Conservation (phyloP, 2,113 vertebrate genomes). For the Erpornis zantholeuca region DNA sequence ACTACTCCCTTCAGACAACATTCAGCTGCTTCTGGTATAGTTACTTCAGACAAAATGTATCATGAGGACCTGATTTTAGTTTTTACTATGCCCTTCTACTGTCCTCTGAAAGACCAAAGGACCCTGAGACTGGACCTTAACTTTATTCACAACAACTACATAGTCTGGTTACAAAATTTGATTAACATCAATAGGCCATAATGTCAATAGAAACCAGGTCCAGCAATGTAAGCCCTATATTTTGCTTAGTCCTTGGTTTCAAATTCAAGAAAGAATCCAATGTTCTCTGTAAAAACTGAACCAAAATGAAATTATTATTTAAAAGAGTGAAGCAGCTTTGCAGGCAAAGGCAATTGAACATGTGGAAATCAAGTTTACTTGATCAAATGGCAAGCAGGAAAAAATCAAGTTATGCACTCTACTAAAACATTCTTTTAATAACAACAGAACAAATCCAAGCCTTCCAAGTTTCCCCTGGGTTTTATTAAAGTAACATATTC, state of each 20-base stretch:
- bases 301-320: slow-evolving; percentile 29
- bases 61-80: neutral
- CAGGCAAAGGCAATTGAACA: neutral
- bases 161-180: neutral
- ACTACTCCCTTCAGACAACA: neutral
- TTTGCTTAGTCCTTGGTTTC: neutral
- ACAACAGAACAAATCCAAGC: slow-evolving; percentile 10
- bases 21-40: neutral
- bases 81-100: neutral
- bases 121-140: neutral
- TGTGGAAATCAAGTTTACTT: slow-evolving; percentile 30
- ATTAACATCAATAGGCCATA: neutral
- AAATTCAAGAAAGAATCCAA: neutral
- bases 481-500: slow-evolving; percentile 44
- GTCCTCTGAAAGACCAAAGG: neutral
- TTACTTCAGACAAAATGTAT: neutral
- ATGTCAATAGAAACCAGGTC: neutral
- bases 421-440: slow-evolving; percentile 49
- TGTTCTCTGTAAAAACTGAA: neutral
- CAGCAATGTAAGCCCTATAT: neutral
- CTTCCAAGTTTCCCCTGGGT: neutral
- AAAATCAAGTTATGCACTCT: slow-evolving; percentile 34
- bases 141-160: neutral
- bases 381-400: slow-evolving; percentile 44
- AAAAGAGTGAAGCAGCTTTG: slow-evolving; percentile 16